Evolutionary conservation across 1,140 invertebrate species (phyloP).

Genomic region (Aphelenchoides fujianensis): DNA sequence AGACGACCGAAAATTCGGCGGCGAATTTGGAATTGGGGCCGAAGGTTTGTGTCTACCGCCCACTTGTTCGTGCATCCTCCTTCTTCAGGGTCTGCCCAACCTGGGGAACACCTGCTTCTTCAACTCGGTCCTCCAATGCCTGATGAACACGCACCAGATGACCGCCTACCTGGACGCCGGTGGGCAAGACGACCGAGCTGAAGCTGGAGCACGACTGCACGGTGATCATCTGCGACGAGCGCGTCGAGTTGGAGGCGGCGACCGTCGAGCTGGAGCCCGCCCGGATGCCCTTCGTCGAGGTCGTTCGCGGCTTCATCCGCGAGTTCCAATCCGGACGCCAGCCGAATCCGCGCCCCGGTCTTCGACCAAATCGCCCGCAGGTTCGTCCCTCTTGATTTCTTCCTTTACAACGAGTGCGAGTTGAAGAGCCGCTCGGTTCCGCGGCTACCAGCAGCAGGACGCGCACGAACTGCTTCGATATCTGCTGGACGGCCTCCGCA

Average conservation of each 20-base stretch:
- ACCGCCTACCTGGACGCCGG: constrained; percentile 65
- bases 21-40: too few relatives aligned
- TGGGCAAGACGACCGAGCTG: constrained; percentile 80
- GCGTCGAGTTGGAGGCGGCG: constrained; percentile 57
- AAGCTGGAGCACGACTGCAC: constrained; percentile 69
- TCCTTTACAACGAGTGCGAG: background rate
- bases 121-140: constrained; percentile 82
- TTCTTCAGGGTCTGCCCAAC: too few relatives aligned
- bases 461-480: constrained; percentile 87
- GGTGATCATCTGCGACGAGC: constrained; percentile 69
- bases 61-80: too few relatives aligned
- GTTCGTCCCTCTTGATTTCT: constrained; percentile 26
- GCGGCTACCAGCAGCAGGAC: constrained; percentile 91
- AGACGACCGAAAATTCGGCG: too few relatives aligned
- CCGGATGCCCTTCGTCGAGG: constrained; percentile 28
- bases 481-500: constrained; percentile 77
- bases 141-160: constrained; percentile 46
- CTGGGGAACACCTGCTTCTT: constrained; percentile 96
- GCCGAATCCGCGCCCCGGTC: constrained; percentile 38
- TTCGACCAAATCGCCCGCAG: constrained; percentile 44
- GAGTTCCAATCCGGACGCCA: constrained; percentile 42
- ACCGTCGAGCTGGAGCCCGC: constrained; percentile 18
- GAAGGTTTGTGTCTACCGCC: too few relatives aligned
- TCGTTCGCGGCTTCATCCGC: constrained; percentile 33
- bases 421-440: constrained; percentile 73